phyloP scores from a whole-genome alignment of 2,113 vertebrate genomes.

The Dunckerocampus dactyliophorus region DNA sequence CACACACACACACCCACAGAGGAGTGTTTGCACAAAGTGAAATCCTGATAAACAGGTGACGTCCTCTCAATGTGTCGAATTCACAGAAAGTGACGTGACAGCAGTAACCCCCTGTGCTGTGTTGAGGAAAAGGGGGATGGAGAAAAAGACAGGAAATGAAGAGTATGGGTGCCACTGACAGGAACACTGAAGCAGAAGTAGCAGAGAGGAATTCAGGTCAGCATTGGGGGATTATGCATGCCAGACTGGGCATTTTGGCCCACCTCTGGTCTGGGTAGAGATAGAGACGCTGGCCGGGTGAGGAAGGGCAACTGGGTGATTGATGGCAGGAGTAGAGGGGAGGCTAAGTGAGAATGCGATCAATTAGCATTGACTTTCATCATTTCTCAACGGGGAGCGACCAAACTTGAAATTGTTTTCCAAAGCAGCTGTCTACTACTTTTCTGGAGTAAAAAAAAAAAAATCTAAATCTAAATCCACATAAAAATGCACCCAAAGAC shows the following conservation, averaged over 20 bases:
- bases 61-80: slow-evolving; percentile 35
- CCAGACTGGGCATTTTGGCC: slow-evolving; percentile 28
- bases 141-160: slow-evolving; percentile 43
- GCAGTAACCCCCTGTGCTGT: slow-evolving; percentile 24
- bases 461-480: no score
- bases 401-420: slow-evolving; percentile 11
- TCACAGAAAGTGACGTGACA: slow-evolving; percentile 21
- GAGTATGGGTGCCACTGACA: slow-evolving; percentile 38
- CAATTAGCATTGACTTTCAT: slow-evolving; percentile 31
- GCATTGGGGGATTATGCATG: slow-evolving; percentile 39
- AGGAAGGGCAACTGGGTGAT: slow-evolving; percentile 29
- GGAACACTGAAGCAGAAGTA: slow-evolving; percentile 34
- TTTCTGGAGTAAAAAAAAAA: no score
- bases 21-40: slow-evolving; percentile 55
- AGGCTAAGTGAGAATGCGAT: slow-evolving; percentile 30
- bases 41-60: slow-evolving; percentile 60
- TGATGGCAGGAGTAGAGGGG: slow-evolving; percentile 9
- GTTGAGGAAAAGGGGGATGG: slow-evolving; percentile 30
- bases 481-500: no score
- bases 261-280: slow-evolving; percentile 32
- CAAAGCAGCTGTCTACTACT: not conserved
- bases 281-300: slow-evolving; percentile 7
- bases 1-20: slow-evolving; percentile 19
- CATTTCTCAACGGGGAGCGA: slow-evolving; percentile 23
- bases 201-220: slow-evolving; percentile 51